phyloP scores from a whole-genome alignment of 2,113 vertebrate genomes.

The Tringa solitaria region DNA sequence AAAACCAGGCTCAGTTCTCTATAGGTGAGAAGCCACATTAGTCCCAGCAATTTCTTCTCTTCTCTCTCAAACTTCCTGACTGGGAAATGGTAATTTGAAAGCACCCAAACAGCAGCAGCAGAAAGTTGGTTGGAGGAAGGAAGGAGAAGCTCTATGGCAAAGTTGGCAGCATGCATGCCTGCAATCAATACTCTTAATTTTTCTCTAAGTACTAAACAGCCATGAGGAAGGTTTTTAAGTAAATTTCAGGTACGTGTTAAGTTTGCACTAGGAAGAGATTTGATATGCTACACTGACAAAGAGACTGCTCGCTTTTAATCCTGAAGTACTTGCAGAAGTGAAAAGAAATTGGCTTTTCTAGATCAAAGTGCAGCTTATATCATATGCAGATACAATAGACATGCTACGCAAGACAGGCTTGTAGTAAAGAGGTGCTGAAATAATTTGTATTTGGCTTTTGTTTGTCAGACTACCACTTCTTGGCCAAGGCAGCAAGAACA shows the following conservation, averaged over 20 bases:
- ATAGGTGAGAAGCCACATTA: accelerated
- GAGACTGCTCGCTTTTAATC: background rate
- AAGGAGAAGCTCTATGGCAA: background rate
- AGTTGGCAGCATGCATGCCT: background rate
- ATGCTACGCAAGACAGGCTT: background rate
- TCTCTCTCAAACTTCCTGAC: background rate
- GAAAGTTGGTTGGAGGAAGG: background rate
- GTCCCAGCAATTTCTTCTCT: background rate
- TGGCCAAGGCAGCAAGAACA: background rate
- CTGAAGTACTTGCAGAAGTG: background rate
- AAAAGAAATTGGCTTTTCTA: background rate
- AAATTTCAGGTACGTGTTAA: background rate
- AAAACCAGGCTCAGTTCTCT: background rate
- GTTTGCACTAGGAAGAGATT: background rate
- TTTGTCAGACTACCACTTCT: background rate
- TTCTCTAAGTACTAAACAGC: background rate
- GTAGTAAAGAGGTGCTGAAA: background rate
- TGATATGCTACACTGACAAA: background rate
- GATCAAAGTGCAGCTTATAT: background rate
- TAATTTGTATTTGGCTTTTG: background rate
- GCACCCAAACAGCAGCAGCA: background rate
- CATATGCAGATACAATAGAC: accelerated
- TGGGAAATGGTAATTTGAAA: background rate
- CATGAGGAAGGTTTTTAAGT: background rate
- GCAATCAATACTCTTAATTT: background rate